Conservation (phyloP, 2,113 vertebrate genomes). For the Numenius arquata region DNA sequence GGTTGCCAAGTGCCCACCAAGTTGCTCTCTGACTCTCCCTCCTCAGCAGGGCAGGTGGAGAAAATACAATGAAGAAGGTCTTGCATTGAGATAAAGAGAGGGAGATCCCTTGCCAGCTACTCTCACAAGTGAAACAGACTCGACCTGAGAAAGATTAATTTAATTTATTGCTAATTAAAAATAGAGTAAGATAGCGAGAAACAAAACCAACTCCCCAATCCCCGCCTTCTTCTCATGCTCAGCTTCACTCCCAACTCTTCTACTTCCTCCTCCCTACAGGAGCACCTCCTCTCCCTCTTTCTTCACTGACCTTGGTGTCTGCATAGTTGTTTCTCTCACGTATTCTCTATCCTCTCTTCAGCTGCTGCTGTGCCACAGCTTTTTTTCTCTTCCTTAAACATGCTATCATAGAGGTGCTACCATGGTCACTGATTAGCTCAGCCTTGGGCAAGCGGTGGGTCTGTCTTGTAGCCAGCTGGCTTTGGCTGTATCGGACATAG, state of each 20-base stretch:
- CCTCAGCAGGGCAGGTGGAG: not conserved
- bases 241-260: rapidly evolving
- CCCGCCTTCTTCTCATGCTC: not conserved
- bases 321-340: not conserved
- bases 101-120: not conserved
- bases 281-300: not conserved
- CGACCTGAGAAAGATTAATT: not conserved
- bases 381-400: not conserved
- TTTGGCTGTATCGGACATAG: not conserved
- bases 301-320: not conserved
- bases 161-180: not conserved
- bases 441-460: not conserved
- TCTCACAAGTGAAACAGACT: not conserved
- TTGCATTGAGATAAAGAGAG: not conserved
- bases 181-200: not conserved
- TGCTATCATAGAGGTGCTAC: not conserved
- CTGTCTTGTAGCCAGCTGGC: not conserved
- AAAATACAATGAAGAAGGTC: not conserved
- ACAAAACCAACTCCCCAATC: rapidly evolving
- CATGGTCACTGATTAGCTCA: not conserved
- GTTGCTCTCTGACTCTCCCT: not conserved
- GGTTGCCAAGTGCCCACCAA: not conserved
- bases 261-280: not conserved
- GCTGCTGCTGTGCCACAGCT: not conserved
- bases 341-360: not conserved